These are phyloP conservation scores for Cryptocephalus moraei DNA, from an alignment of 2,888 invertebrate genomes.

Conservation along the genomic window DNA sequence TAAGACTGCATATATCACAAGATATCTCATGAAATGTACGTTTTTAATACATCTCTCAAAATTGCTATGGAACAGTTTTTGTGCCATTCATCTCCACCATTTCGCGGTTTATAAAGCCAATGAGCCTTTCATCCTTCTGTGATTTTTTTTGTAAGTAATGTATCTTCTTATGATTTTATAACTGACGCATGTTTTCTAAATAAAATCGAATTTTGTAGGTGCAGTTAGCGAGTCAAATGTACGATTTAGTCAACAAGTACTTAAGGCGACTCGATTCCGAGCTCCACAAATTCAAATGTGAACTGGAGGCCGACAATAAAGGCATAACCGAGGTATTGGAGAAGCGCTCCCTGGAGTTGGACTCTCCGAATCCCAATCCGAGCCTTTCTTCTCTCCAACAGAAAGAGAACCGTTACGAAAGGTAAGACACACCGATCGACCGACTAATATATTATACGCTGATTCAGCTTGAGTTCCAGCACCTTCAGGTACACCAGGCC, in stretches of 20 bases:
- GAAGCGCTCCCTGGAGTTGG: constrained; percentile 84
- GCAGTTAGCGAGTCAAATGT: constrained; percentile 85
- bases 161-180: too few relatives aligned
- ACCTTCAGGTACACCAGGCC: constrained; percentile 30
- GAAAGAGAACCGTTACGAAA: constrained; percentile 68
- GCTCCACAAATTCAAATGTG: constrained; percentile 95
- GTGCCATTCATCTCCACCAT: too few relatives aligned
- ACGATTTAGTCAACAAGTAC: constrained; percentile 90
- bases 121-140: too few relatives aligned
- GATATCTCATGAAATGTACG: too few relatives aligned
- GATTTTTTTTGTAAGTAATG: too few relatives aligned
- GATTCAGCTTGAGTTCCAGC: constrained; percentile 16
- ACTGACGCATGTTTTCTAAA: background rate
- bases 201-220: constrained; percentile 33
- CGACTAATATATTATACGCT: background rate
- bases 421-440: constrained; percentile 15
- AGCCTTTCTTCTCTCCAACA: constrained; percentile 53
- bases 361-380: constrained; percentile 49
- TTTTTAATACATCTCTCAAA: too few relatives aligned
- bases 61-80: too few relatives aligned
- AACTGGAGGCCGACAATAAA: constrained; percentile 96
- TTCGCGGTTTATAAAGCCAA: too few relatives aligned
- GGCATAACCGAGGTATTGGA: constrained; percentile 94
- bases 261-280: constrained; percentile 80
- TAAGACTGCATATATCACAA: too few relatives aligned